These are phyloP conservation scores for Petrolisthes cinctipes DNA, from an alignment of 2,888 invertebrate genomes.

Conservation along the genomic window DNA sequence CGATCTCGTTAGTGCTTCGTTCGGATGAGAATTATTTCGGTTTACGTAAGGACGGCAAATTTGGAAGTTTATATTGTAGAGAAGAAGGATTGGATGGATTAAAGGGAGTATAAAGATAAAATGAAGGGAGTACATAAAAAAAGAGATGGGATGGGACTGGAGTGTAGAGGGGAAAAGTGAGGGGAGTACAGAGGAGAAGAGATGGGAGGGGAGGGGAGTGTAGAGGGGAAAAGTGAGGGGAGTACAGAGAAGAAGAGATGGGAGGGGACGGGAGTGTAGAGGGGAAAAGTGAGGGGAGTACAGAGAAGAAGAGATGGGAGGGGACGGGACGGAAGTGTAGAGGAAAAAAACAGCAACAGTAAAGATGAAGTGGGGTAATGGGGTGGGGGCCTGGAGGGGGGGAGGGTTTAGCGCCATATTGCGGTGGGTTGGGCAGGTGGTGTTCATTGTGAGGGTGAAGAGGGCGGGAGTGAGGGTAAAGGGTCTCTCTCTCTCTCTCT, in stretches of 20 bases:
- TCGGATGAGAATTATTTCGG: too few relatives aligned
- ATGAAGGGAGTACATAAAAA: background rate
- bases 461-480: slow-evolving; percentile 31
- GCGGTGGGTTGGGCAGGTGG: slow-evolving; percentile 49
- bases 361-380: background rate
- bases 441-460: slow-evolving; percentile 37
- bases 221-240: background rate
- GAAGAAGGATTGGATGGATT: background rate
- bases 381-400: background rate
- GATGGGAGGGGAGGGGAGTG: background rate
- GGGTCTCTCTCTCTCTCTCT: slow-evolving; percentile 20
- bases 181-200: background rate
- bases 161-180: background rate
- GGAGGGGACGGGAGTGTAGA: background rate
- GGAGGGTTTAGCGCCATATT: slow-evolving; percentile 33
- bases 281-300: background rate
- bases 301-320: background rate
- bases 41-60: too few relatives aligned
- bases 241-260: background rate
- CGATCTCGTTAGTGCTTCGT: too few relatives aligned
- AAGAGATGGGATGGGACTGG: background rate
- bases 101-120: background rate
- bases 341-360: background rate
- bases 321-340: background rate
- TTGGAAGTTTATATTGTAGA: too few relatives aligned